Evolutionary conservation across 2,888 invertebrate species (phyloP), one percentile per base, ranked within the genome.

Genomic region (Kryphioiulus occultus): DNA sequence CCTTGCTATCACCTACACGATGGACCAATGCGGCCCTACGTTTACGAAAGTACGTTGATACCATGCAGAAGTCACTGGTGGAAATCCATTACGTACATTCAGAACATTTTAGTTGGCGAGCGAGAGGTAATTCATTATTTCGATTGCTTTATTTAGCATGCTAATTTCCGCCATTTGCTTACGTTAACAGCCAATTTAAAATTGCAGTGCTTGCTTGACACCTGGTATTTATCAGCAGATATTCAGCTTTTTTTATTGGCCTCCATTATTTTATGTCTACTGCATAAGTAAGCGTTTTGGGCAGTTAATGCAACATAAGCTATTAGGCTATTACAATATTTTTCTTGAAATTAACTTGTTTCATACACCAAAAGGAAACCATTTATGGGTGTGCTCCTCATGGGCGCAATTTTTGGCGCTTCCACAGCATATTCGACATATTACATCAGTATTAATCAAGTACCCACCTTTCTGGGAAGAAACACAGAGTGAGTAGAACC

Each of bases 191-290:
- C 68, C 68, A 22, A 68, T 7, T 68, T 22, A 7, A 68, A 7
- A 68, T 83, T 83, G 5, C 3, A 83, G 83, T 22, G 83, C n/a
- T n/a, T n/a, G n/a, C n/a, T n/a, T n/a, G n/a, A n/a, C n/a, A n/a
- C n/a, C n/a, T 83, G 83, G 83, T 83, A 83, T 35, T 35, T 83
- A 35, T 30, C 83, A 15, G 83, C 35, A 2, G 83, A 83, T 19
- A 83, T 30, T 5, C 83, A 83, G 35, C 83, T 83, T 19, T 26
- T 4, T 19, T 30, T 15, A 19, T 35, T 83, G 1, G 26, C 83
- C 4, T 2, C 26, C 30, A 17, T 26, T 2, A 32, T 83, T 30
- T 26, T 83, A 26, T 83, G 17, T 26, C 30, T 3, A 83, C 17
- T 83, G 1, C 26, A 26, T 30, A 83, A 4, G 83, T 83, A 83